These are phyloP conservation scores for Hedya salicella DNA, from an alignment of 2,888 invertebrate species.

Conservation along the genomic window DNA sequence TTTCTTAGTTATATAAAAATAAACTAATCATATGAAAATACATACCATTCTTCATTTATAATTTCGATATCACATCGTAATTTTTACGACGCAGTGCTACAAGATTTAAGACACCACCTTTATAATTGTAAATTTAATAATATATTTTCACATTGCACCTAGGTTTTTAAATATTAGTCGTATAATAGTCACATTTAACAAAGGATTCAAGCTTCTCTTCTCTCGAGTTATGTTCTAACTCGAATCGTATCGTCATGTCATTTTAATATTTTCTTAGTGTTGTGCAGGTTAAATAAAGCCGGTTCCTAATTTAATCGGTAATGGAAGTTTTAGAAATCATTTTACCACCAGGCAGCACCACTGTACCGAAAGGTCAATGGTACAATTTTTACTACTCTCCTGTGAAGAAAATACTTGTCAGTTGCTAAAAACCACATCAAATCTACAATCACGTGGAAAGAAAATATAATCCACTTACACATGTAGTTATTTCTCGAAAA, in stretches of 20 bases:
- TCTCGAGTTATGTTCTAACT: not conserved
- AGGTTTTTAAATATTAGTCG: slow-evolving; percentile 5
- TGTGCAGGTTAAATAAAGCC: slow-evolving; percentile 2
- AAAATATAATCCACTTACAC: no score
- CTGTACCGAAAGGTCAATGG: no score
- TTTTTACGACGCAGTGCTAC: slow-evolving; percentile 48
- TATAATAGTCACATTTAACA: slow-evolving; percentile 28
- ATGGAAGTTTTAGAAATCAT: no score
- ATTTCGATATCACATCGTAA: slow-evolving; percentile 67
- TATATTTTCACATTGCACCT: slow-evolving; percentile 14
- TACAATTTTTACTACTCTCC: no score
- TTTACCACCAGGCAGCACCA: no score
- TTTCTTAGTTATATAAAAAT: not conserved
- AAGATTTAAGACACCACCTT: not conserved
- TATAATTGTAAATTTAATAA: not conserved
- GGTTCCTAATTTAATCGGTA: slow-evolving; percentile 24
- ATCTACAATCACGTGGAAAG: no score
- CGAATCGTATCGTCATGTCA: slow-evolving; percentile 18
- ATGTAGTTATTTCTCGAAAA: no score
- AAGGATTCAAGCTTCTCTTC: slow-evolving; percentile 23
- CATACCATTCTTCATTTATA: slow-evolving; percentile 64
- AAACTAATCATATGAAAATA: slow-evolving; percentile 48
- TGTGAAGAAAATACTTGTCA: no score
- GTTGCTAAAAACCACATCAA: no score
- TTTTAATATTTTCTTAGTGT: slow-evolving; percentile 20